A percentile compares a stretch with the other conserved stretches of the same genome.
These are phyloP conservation scores for Pachyseris speciosa DNA, from an alignment of 64 coral and sea anemone species.

Conservation along the genomic window DNA sequence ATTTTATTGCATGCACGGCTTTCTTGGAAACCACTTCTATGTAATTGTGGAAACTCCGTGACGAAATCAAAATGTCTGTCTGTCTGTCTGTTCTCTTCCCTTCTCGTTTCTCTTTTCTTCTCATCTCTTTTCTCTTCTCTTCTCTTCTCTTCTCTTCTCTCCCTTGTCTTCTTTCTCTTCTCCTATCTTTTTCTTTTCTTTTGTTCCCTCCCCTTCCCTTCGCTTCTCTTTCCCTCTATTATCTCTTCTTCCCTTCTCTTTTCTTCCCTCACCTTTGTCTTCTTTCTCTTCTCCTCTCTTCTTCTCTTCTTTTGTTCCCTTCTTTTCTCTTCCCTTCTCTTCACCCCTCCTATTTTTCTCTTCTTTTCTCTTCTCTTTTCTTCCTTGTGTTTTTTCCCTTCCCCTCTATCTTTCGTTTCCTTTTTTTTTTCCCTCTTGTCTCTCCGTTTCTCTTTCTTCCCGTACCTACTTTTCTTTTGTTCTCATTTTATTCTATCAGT, in stretches of 20 bases:
- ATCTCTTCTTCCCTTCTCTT: too few species aligned
- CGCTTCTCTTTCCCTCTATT: neutral
- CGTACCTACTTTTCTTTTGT: too few species aligned
- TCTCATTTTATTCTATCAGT: too few species aligned
- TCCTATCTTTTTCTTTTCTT: neutral
- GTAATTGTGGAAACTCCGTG: too few species aligned
- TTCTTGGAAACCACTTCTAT: too few species aligned
- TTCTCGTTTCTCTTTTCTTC: too few species aligned
- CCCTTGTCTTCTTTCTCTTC: neutral
- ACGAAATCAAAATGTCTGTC: too few species aligned
- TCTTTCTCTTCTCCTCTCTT: neutral
- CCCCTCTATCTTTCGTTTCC: neutral
- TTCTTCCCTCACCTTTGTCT: neutral
- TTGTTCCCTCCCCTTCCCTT: neutral
- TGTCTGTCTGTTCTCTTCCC: too few species aligned
- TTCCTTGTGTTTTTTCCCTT: neutral
- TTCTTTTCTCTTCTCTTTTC: neutral
- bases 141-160: neutral
- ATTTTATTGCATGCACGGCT: too few species aligned
- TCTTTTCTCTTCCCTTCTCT: neutral
- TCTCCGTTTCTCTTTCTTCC: too few species aligned
- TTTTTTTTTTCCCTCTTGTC: neutral
- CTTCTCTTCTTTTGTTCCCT: too few species aligned
- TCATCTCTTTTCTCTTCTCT: too few species aligned
- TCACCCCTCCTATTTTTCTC: neutral